These are phyloP conservation scores for Atrichornis clamosus DNA, from an alignment of 2,113 vertebrate genomes.

Conservation along the genomic window DNA sequence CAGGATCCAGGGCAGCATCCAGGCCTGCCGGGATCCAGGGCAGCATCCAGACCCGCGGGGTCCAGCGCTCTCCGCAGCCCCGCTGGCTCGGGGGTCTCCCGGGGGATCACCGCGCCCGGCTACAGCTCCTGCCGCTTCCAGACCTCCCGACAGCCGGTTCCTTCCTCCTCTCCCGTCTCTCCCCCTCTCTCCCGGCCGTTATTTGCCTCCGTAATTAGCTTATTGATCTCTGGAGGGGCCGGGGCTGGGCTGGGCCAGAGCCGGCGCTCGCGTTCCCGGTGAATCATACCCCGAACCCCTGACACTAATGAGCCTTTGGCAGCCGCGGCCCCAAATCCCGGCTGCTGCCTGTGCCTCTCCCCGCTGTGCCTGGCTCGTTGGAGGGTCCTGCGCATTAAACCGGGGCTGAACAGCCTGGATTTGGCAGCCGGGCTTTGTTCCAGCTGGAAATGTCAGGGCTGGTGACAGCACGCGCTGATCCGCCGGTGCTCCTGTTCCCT, in stretches of 20 bases:
- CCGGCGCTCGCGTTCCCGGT: not conserved
- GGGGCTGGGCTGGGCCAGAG: not conserved
- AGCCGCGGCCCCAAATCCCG: not conserved
- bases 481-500: not conserved
- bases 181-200: not conserved
- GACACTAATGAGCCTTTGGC: not conserved
- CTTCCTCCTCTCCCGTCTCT: not conserved
- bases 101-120: rapidly evolving
- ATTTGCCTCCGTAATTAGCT: not conserved
- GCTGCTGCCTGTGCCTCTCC: not conserved
- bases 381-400: rapidly evolving
- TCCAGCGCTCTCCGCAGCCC: not conserved
- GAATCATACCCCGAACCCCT: not conserved
- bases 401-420: not conserved
- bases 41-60: rapidly evolving
- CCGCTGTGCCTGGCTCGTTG: not conserved
- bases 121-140: not conserved
- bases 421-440: not conserved
- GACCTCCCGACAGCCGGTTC: not conserved
- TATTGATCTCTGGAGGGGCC: not conserved
- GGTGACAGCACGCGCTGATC: not conserved
- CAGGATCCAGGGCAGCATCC: rapidly evolving
- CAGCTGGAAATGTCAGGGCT: not conserved
- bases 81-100: rapidly evolving
- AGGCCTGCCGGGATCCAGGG: not conserved